These are phyloP conservation scores for Salpingus planirostris DNA, from an alignment of 2,888 invertebrate genomes.

Conservation along the genomic window DNA sequence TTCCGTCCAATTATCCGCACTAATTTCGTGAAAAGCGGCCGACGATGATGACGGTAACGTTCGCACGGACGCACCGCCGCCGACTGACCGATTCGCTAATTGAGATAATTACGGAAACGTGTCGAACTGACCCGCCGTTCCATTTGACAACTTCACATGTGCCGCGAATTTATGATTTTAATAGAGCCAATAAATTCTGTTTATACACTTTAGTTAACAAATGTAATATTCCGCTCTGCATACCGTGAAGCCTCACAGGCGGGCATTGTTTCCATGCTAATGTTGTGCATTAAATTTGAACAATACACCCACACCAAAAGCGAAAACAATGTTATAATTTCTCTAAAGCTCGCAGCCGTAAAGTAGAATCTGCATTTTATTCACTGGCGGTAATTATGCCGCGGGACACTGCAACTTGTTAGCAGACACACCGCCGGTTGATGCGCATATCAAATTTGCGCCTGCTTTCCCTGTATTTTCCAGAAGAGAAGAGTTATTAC, in stretches of 20 bases:
- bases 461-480: no score
- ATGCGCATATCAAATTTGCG: no score
- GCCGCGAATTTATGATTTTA: constrained; percentile 41
- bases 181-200: constrained; percentile 40
- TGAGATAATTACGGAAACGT: constrained; percentile 42
- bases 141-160: constrained; percentile 40
- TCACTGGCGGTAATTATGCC: not conserved
- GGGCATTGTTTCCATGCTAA: constrained; percentile 24
- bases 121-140: constrained; percentile 36
- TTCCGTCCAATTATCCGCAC: no score
- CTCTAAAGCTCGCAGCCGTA: constrained; percentile 1
- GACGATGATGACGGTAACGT: constrained; percentile 2
- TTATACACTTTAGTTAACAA: constrained; percentile 39
- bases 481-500: no score
- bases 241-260: constrained; percentile 22
- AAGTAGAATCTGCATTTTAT: not conserved
- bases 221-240: constrained; percentile 31
- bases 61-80: constrained; percentile 6
- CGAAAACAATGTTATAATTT: constrained; percentile 11
- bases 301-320: constrained; percentile 19
- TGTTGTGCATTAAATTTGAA: constrained; percentile 22
- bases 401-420: not conserved
- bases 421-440: no score
- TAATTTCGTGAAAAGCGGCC: no score
- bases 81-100: constrained; percentile 38